Evolutionary conservation across 2,888 invertebrate species (phyloP).

Genomic region (Zonitis immaculata): DNA sequence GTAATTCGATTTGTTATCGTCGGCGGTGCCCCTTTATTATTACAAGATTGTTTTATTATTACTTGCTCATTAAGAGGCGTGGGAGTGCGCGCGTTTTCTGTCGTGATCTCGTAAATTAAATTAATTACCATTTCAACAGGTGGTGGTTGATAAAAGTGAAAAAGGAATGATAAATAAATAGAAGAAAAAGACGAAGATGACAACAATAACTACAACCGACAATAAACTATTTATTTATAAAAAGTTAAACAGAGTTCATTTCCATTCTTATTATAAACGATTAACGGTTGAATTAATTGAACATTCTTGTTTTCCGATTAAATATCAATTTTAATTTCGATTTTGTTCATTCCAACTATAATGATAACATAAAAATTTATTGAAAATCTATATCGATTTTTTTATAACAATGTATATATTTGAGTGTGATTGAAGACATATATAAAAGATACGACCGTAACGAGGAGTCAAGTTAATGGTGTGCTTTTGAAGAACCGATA

Average conservation of each 20-base stretch:
- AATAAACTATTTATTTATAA: no score
- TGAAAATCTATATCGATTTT: conserved; percentile 14
- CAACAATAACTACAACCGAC: conserved; percentile 3
- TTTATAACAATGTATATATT: conserved; percentile 15
- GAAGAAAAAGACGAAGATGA: neutral
- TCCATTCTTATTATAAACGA: conserved; percentile 35
- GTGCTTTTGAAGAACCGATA: conserved; percentile 10
- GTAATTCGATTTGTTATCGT: conserved; percentile 31
- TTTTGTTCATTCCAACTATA: conserved; percentile 37
- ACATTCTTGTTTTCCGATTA: conserved; percentile 36
- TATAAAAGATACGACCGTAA: conserved; percentile 20
- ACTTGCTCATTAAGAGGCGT: conserved; percentile 39
- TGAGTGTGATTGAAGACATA: conserved; percentile 25
- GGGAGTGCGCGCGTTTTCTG: conserved; percentile 26
- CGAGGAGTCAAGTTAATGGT: conserved; percentile 20
- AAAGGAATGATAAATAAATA: conserved; percentile 17
- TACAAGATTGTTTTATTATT: conserved; percentile 42
- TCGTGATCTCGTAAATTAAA: conserved; percentile 44
- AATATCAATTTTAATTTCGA: conserved; percentile 31
- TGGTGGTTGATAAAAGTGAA: conserved; percentile 40
- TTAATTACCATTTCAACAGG: conserved; percentile 46
- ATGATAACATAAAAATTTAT: no score
- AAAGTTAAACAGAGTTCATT: conserved; percentile 35
- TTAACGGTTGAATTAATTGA: conserved; percentile 40
- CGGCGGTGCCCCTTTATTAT: conserved; percentile 25